Base-by-base conservation (phyloP, 2,797 vertebrate species). In the Danio aesculapii region DNA sequence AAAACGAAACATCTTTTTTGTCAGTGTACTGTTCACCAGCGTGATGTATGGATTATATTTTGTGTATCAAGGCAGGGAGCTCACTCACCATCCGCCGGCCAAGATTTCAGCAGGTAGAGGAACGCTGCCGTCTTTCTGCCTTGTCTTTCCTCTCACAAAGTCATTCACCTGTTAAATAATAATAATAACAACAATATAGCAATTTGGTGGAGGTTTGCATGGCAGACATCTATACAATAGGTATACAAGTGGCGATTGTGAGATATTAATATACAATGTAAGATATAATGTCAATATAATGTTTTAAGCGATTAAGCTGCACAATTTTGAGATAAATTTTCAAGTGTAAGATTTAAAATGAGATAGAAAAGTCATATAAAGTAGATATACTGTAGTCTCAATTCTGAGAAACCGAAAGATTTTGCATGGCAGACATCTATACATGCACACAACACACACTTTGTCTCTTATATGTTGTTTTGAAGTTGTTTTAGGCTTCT, bases 11-110 rank as follows among this genome's bases (percentile, higher is more conserved):
- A n/a, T n/a, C 43, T 52, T 46, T 53, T 67, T 46, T 66, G 39
- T 77, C 46, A 69, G 12, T 55, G 7, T 43, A 46, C 11, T 61
- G 17, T 53, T 39, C n/a, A 75, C n/a, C 3, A 19, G n/a, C 12
- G 4, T 70, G 58, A 61, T 49, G 59, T 30, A 67, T 62, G 78
- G 50, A 52, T 41, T 76, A 57, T 73, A 66, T 14, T 49, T 72
- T 11, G 62, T 6, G 7, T 66, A 63, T 71, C 3, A 21, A 81
- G 80, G 43, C 61, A 72, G 6, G 67, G 6, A 53, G 55, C 83
- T 91, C n/a, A 96, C 96, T 96, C 91, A 97, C 96, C 95, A 97
- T 90, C 92, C 94, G 49, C 95, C 95, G 3, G 95, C 92, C 74
- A 97, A 89, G 86, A 97, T 95, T 88, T 97, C 95, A 75, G 93